phyloP scores from a whole-genome alignment of 2,113 vertebrate genomes.

The Sclerurus mexicanus region DNA sequence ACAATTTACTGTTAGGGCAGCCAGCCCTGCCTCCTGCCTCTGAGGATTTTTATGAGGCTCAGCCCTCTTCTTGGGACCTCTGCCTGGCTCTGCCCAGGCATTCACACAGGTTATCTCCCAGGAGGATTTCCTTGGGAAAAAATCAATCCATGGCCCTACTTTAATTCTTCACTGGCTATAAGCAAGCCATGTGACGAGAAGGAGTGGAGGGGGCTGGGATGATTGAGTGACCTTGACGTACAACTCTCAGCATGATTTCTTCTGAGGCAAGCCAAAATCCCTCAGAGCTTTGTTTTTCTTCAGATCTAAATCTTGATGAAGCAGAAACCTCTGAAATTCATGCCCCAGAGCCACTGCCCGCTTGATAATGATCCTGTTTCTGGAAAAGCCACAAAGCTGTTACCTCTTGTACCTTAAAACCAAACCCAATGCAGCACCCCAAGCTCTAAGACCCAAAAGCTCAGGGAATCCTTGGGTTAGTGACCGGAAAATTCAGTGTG shows the following conservation, averaged over 20 bases:
- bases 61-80: neutral
- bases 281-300: constrained; percentile 17
- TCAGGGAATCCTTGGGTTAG: neutral
- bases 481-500: accelerated
- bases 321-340: constrained; percentile 22
- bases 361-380: neutral
- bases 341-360: neutral
- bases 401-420: neutral
- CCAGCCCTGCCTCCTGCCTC: neutral
- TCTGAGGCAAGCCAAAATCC: neutral
- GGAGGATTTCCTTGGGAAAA: neutral
- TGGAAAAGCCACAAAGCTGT: neutral
- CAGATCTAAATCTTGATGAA: neutral
- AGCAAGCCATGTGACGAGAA: neutral
- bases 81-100: neutral
- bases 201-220: neutral
- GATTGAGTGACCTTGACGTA: neutral
- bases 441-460: neutral
- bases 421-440: neutral
- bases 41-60: neutral
- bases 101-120: neutral
- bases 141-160: neutral
- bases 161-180: neutral
- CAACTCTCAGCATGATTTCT: constrained; percentile 4
- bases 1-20: neutral